Evolutionary conservation across 2,888 invertebrate genomes (phyloP), one percentile per base, ranked within the genome.

Genomic region (Caenorhabditis angaria): DNA sequence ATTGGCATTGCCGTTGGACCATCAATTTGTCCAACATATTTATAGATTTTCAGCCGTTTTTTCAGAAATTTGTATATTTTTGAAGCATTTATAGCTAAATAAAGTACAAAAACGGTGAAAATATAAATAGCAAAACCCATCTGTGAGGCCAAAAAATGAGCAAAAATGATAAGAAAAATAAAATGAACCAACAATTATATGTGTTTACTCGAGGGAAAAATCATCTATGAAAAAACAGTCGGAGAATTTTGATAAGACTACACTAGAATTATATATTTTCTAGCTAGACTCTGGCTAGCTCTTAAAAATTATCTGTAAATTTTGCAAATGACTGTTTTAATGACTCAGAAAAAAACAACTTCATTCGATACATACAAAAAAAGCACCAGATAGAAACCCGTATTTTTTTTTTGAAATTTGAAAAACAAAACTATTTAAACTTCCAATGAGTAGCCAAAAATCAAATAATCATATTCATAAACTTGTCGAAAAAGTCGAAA

Each of bases 1-100:
- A 84, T 22, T 18, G 84, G 84, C 2, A 84, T 47, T 8, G 84
- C 75, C 14, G 76, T 22, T 3, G 84, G 84, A n/a, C 84, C 84
- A 22, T 80, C 78, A 12, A 84, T 70, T 59, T 70, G 64, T 12
- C 54, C 69, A 53, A 78, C 47, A 12, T 61, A 35, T 14, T 67
- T 58, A 27, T 67, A 67, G 3, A 72, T 14, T 25, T 61, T 25
- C 48, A 27, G 61, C 28, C 67, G 22, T 20, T 65, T 35, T 64
- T 67, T 32, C 63, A 69, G 32, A 68, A 72, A 67, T 1, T 35
- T 58, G 53, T 28, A 20, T 51, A 71, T 41, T 54, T 64, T 66
- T 2, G 35, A 25, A 29, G 63, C 51, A 61, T 69, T 69, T 14
- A 69, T 61, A 8, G 59, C 0, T 3, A 63, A n/a, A 48, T 68